Base-by-base conservation (phyloP, 2,888 invertebrate species). In the Lysandra bellargus region DNA sequence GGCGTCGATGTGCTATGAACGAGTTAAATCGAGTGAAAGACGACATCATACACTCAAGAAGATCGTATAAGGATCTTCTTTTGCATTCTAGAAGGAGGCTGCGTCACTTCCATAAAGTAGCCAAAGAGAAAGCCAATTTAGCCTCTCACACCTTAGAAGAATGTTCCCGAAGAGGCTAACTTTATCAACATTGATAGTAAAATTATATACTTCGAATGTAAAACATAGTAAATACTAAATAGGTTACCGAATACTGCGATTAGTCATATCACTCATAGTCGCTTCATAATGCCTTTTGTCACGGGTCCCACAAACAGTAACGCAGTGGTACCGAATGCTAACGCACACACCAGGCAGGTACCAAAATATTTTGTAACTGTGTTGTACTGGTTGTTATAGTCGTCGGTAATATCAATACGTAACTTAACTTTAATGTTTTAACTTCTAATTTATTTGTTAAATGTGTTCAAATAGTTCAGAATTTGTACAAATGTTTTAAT, bases 21-120 rank as follows among this genome's bases (percentile, higher is more conserved):
- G 94, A 94, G 83, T 86, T 94, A 23, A 87, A 90, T 76, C 85
- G 93, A 57, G 91, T 93, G 0, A 85, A 87, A 33, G 90, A 91
- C 30, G 93, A 94, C 83, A 83, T 94, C 7, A 86, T 87, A 49
- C 89, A 91, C 81, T 87, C 92, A n/a, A 84, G 90, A 9, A 84
- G 85, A 17, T 87, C 88, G 0, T 94, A 92, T 83, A 84, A 86
- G 3, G 94, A 94, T 83, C 82, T 94, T 9, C 86, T 93, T 4
- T 82, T 88, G 1, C 94, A 94, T 80, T 87, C 88, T 1, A 87
- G 87, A 3, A 83, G 90, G 5, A 88, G 89, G 80, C 87, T 93
- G 1, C 86, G 86, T 80, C 90, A 90, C 40, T 81, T 93, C 33
- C 86, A 87, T 80, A 89, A 86, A 53, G 85, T 87, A 1, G 88